Evolutionary conservation across 2,888 invertebrate genomes (phyloP).

Genomic region (Leptinotarsa haldemani): DNA sequence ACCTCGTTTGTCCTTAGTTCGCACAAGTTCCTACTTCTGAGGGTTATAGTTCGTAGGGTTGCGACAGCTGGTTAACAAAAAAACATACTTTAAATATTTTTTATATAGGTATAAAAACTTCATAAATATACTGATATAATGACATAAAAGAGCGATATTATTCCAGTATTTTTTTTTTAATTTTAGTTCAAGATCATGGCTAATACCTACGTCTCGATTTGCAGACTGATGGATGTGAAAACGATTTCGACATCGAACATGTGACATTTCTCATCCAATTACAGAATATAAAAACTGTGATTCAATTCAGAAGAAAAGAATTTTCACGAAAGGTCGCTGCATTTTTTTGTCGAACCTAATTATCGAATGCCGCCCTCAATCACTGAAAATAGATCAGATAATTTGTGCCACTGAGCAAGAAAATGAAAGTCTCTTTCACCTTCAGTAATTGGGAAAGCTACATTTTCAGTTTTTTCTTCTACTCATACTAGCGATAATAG

Average conservation of each 20-base stretch:
- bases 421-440: constrained; percentile 7
- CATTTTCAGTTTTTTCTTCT: background rate
- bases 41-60: too few species aligned
- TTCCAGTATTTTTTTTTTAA: background rate
- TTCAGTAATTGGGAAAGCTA: background rate
- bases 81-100: too few species aligned
- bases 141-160: too few species aligned
- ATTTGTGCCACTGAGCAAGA: background rate
- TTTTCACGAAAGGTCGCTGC: background rate
- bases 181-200: background rate
- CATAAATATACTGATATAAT: too few species aligned
- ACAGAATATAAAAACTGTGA: background rate
- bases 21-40: too few species aligned
- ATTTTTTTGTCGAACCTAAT: constrained; percentile 6
- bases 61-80: too few species aligned
- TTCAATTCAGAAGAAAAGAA: background rate
- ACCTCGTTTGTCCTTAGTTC: too few species aligned
- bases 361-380: background rate
- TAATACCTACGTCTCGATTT: background rate
- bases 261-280: constrained; percentile 16
- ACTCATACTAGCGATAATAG: background rate
- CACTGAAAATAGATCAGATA: constrained; percentile 18
- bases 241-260: constrained; percentile 1
- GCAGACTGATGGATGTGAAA: background rate
- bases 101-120: too few species aligned